phyloP scores from a whole-genome alignment of 1,140 invertebrate genomes.

The Colletes gigas region DNA sequence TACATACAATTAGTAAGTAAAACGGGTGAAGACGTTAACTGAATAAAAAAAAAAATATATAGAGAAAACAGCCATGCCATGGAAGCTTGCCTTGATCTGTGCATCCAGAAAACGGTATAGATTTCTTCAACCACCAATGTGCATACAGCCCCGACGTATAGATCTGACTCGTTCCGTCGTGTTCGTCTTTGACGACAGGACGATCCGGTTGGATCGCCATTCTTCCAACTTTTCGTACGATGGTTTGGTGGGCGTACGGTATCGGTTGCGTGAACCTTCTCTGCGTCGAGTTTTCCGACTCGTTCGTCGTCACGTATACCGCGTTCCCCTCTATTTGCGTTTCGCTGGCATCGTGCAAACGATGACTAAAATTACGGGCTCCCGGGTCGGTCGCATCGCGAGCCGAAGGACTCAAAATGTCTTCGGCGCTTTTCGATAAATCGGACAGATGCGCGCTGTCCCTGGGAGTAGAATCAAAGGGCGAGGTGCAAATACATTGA shows the following conservation, averaged over 20 bases:
- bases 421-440: slow-evolving; percentile 54
- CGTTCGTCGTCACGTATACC: not conserved
- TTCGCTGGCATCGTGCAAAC: not conserved
- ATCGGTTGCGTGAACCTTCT: slow-evolving; percentile 68
- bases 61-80: slow-evolving; percentile 79
- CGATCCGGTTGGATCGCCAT: slow-evolving; percentile 42
- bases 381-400: not conserved
- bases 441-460: slow-evolving; percentile 59
- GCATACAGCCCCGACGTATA: slow-evolving; percentile 92
- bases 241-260: slow-evolving; percentile 56
- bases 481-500: slow-evolving; percentile 87
- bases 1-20: slow-evolving; percentile 72
- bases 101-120: slow-evolving; percentile 84
- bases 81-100: slow-evolving; percentile 81
- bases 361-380: too few relatives aligned
- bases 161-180: slow-evolving; percentile 73
- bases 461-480: slow-evolving; percentile 86
- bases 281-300: slow-evolving; percentile 30
- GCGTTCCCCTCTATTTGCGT: slow-evolving; percentile 5
- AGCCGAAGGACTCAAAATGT: not conserved
- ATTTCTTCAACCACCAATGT: slow-evolving; percentile 95
- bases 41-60: slow-evolving; percentile 45
- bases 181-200: slow-evolving; percentile 39
- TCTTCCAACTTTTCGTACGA: slow-evolving; percentile 56
- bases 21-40: slow-evolving; percentile 61